Evolutionary conservation across 2,888 invertebrate species (phyloP), one percentile per base, ranked within the genome.

Genomic region (Hyposoter dolosus): DNA sequence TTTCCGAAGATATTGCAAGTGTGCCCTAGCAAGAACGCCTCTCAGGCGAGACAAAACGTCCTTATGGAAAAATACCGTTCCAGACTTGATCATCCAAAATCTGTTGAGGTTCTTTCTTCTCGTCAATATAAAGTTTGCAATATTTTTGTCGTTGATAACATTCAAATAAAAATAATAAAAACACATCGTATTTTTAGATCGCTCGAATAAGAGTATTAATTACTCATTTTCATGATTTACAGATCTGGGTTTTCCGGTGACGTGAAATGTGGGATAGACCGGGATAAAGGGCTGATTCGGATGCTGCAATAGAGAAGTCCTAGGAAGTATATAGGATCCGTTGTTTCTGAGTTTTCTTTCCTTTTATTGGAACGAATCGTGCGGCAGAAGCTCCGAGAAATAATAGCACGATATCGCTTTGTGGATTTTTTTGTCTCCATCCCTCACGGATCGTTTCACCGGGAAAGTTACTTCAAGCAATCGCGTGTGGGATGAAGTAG

Each of bases 401-500:
- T 89, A 88, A 88, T 82, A 87, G 83, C 79, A 35, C 78, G 80
- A 84, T 85, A 88, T 89, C 79, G 83, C 86, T 86, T 86, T 43
- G 23, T 89, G 82, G 88, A 88, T 89, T 88, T 87, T 87, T 88
- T 72, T 75, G 40, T 68, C 82, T 53, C 56, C 53, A 53, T 76
- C 45, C 56, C 19, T 40, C 32, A 65, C 71, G 56, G 40, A 75
- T 84, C 77, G 74, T 63, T 75, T 68, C 40, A 68, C 79, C 82
- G 78, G 76, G 74, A 84, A 86, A 84, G 72, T 75, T 78, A 68
- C 72, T 50, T 17, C 32, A 72, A 43, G 40, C 82, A 60, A 82
- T 65, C 74, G 66, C 28, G 82, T 63, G 68, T 74, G 50, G 74
- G 65, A 68, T 63, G 71, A 19, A 77, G 74, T 32, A 35, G 10